phyloP scores from a whole-genome alignment of 2,797 vertebrate genomes.

The Chloroceryle inda region DNA sequence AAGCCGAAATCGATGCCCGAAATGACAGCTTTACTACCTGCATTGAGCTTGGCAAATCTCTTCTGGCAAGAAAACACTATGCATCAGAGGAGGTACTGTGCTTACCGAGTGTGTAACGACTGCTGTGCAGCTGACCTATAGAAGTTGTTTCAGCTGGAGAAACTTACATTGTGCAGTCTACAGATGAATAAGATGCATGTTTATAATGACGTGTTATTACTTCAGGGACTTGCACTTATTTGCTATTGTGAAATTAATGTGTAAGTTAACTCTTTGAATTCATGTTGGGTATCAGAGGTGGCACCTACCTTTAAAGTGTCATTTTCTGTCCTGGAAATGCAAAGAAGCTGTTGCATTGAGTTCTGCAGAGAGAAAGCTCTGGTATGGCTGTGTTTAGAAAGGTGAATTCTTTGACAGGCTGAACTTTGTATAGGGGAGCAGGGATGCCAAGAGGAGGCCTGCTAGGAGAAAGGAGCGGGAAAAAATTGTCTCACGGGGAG shows the following conservation, averaged over 20 bases:
- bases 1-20: conserved; percentile 96
- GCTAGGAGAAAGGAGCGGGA: background rate
- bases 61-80: conserved; percentile 94
- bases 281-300: background rate
- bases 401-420: background rate
- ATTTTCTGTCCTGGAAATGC: background rate
- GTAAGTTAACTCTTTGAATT: background rate
- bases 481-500: background rate
- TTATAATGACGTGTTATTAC: background rate
- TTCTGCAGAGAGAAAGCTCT: background rate
- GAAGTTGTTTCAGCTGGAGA: background rate
- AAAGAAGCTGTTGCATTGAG: background rate
- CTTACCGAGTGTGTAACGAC: background rate
- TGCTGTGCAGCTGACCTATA: background rate
- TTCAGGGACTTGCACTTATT: background rate
- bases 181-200: background rate
- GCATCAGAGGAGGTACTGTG: conserved; percentile 91
- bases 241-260: background rate
- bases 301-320: background rate
- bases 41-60: conserved; percentile 95
- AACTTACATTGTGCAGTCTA: background rate
- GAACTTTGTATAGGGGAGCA: background rate
- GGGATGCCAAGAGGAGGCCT: background rate
- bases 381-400: background rate
- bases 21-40: conserved; percentile 96